These are phyloP conservation scores for Garrulus glandarius DNA, from an alignment of 2,797 vertebrate genomes.

Conservation along the genomic window DNA sequence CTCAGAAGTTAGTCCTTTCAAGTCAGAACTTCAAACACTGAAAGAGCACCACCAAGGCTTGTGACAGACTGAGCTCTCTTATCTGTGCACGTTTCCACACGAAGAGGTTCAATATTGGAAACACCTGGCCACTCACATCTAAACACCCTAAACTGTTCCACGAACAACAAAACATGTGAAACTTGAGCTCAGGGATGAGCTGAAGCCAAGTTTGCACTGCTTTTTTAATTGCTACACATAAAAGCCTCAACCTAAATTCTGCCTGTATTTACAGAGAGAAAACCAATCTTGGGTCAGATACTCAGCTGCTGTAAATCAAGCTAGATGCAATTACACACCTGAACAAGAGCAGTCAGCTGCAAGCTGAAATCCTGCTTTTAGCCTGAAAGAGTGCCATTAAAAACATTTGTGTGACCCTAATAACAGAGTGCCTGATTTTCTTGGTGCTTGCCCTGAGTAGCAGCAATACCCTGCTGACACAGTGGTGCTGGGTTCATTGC, in stretches of 20 bases:
- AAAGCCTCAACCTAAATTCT: not conserved
- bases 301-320: not conserved
- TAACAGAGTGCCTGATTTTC: not conserved
- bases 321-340: not conserved
- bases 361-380: not conserved
- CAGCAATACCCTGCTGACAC: not conserved
- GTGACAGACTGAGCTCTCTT: not conserved
- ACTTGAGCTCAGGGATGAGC: conserved; percentile 6
- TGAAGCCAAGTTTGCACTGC: not conserved
- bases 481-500: accelerated
- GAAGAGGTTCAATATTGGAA: not conserved
- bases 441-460: not conserved
- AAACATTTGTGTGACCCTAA: not conserved
- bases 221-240: not conserved
- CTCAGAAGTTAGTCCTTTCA: conserved; percentile 29
- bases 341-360: not conserved
- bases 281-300: not conserved
- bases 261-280: not conserved
- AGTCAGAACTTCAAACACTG: not conserved
- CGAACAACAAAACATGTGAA: not conserved
- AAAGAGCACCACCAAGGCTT: not conserved
- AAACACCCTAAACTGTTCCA: not conserved
- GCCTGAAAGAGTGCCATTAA: not conserved
- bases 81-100: conserved; percentile 2
- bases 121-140: not conserved